Evolutionary conservation across 2,888 invertebrate species (phyloP), one percentile per base, ranked within the genome.

Genomic region (Synanthedon formicaeformis): DNA sequence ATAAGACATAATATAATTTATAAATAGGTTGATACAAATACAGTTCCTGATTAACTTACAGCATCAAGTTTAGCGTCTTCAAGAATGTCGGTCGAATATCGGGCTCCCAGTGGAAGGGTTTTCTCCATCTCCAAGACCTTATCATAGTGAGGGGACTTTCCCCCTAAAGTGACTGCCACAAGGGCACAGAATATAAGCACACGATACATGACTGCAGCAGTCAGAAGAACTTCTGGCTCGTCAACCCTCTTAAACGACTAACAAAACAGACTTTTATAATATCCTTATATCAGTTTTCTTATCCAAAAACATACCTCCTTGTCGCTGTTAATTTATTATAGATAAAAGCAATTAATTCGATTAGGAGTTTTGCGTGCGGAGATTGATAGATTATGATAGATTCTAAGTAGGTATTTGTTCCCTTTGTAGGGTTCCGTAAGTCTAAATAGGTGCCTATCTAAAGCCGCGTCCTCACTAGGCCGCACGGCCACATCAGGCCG

Each of bases 1-100:
- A 16, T 16, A 16, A 16, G 16, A 16, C 23, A 23, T 23, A 23
- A 23, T 1, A 23, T 23, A 23, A 23, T 23, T 23, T 23, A 23
- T 23, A 34, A 10, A 34, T 34, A 34, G 1, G 34, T 34, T 34
- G 34, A 10, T 34, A 10, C 34, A 34, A 34, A 34, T 10, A 34
- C 5, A 34, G 2, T 8, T 34, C 10, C 34, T 34, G 34, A 34
- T 34, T 45, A 4, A 70, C 78, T 71, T 53, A 79, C 79, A 65
- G 65, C 73, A 63, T 79, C 78, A 13, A 79, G 63, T 6, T 57
- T 53, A 6, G 72, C 67, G 61, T 80, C 79, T 60, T 76, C 75
- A 13, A 65, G 55, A 12, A 76, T 50, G 54, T 71, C 55, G n/a
- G 52, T 56, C 4, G 80, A 72, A 51, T 56, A 66, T 48, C 69